Percentiles rank a stretch among this genome's conserved stretches.
Evolutionary conservation across 2,888 invertebrate species (phyloP).

Genomic region (Cenopis cana): DNA sequence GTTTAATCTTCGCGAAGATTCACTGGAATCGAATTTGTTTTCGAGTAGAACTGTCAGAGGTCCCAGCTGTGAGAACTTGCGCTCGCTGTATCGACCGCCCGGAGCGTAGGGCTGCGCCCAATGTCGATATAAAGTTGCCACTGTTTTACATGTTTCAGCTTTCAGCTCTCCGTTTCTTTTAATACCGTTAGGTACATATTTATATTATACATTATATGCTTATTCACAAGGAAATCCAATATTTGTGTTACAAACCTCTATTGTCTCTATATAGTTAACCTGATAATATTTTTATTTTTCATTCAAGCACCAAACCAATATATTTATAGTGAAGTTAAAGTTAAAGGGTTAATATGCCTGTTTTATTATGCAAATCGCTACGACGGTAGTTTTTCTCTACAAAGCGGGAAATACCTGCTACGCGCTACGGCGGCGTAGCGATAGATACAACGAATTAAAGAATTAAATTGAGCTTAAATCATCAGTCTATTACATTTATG

Average conservation of each 20-base stretch:
- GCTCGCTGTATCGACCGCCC: slow-evolving; percentile 77
- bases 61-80: slow-evolving; percentile 71
- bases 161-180: too few relatives aligned
- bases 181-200: too few relatives aligned
- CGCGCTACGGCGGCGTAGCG: not conserved
- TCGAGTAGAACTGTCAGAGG: slow-evolving; percentile 60
- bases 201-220: too few relatives aligned
- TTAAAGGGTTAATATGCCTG: not conserved
- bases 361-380: not conserved
- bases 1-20: not conserved
- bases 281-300: too few relatives aligned
- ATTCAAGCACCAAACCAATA: too few relatives aligned
- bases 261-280: too few relatives aligned
- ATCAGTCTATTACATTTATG: too few relatives aligned
- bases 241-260: too few relatives aligned
- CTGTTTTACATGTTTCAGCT: not conserved
- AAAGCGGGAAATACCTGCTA: not conserved
- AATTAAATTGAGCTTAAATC: too few relatives aligned
- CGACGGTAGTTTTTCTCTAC: not conserved
- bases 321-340: too few relatives aligned
- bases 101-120: slow-evolving; percentile 53
- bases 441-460: not conserved
- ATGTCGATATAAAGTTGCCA: slow-evolving; percentile 51
- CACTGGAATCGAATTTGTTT: slow-evolving; percentile 32
- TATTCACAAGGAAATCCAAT: too few relatives aligned